These are phyloP conservation scores for Atlantisia rogersi DNA, from an alignment of 2,113 vertebrate genomes.

Conservation along the genomic window DNA sequence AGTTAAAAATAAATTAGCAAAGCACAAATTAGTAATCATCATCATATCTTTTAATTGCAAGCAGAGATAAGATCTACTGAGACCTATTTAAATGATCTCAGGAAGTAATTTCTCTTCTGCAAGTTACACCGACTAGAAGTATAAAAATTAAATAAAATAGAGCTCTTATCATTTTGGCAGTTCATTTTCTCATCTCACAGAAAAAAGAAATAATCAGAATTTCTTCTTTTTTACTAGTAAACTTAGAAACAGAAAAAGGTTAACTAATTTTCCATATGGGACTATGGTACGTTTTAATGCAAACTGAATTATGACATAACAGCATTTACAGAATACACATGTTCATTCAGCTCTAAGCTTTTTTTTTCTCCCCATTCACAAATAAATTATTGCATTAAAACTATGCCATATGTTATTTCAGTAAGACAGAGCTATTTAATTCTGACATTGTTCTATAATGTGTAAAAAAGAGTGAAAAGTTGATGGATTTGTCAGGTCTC, in stretches of 20 bases:
- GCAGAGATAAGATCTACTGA: background rate
- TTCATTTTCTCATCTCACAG: background rate
- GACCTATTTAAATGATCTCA: background rate
- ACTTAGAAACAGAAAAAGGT: constrained; percentile 4
- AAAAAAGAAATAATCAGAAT: constrained; percentile 14
- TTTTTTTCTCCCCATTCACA: background rate
- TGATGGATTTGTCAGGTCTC: background rate
- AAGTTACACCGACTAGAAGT: background rate
- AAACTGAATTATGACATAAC: background rate
- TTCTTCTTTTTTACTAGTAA: constrained; percentile 7
- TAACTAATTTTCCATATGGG: background rate
- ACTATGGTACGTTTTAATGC: background rate
- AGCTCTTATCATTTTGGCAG: background rate
- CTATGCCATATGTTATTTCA: background rate
- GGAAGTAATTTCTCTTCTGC: background rate
- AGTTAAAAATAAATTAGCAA: background rate
- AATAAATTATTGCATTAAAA: background rate
- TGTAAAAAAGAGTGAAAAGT: background rate
- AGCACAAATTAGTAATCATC: background rate
- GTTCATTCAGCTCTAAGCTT: background rate
- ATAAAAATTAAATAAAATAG: background rate
- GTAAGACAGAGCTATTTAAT: background rate
- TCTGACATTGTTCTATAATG: background rate
- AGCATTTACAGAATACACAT: background rate
- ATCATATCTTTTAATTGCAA: background rate